Percentiles rank a stretch among this genome's conserved stretches.
Evolutionary conservation across 2,113 vertebrate genomes (phyloP).

Genomic region (Onychostoma macrolepis): DNA sequence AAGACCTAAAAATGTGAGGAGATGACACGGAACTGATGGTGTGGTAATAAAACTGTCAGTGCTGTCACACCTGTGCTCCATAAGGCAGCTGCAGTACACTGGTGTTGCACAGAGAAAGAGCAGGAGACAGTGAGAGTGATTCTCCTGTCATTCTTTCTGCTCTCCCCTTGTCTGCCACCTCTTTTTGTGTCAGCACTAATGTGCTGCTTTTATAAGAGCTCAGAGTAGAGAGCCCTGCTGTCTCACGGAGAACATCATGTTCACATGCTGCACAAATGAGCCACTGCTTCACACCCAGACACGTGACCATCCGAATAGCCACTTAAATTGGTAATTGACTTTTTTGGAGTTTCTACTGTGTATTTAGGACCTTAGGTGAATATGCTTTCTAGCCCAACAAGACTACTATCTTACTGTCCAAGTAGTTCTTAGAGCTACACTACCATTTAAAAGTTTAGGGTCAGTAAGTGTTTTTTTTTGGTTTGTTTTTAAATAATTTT

Average conservation of each 20-base stretch:
- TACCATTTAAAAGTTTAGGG: neutral
- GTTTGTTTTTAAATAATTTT: neutral
- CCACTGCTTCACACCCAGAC: neutral
- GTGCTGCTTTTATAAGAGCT: slow-evolving; percentile 49
- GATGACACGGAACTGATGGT: slow-evolving; percentile 49
- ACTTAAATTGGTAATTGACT: slow-evolving; percentile 3
- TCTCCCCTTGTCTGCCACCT: slow-evolving; percentile 30
- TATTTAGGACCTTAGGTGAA: neutral
- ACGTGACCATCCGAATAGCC: neutral
- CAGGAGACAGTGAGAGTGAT: slow-evolving; percentile 22
- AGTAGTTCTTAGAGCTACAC: neutral
- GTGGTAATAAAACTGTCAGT: slow-evolving; percentile 58
- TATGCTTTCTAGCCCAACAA: neutral
- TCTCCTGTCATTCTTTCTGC: slow-evolving; percentile 41
- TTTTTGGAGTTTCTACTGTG: neutral
- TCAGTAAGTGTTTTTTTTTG: neutral
- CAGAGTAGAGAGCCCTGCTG: slow-evolving; percentile 36
- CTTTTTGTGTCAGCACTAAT: slow-evolving; percentile 50
- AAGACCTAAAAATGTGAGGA: slow-evolving; percentile 14
- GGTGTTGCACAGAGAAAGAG: slow-evolving; percentile 17
- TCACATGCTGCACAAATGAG: slow-evolving; percentile 33
- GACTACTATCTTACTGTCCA: neutral
- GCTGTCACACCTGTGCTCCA: slow-evolving; percentile 48
- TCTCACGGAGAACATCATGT: slow-evolving; percentile 49
- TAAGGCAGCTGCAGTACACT: neutral